These are phyloP conservation scores for Noctua fimbriata DNA, from an alignment of 2,888 invertebrate genomes.

Conservation along the genomic window DNA sequence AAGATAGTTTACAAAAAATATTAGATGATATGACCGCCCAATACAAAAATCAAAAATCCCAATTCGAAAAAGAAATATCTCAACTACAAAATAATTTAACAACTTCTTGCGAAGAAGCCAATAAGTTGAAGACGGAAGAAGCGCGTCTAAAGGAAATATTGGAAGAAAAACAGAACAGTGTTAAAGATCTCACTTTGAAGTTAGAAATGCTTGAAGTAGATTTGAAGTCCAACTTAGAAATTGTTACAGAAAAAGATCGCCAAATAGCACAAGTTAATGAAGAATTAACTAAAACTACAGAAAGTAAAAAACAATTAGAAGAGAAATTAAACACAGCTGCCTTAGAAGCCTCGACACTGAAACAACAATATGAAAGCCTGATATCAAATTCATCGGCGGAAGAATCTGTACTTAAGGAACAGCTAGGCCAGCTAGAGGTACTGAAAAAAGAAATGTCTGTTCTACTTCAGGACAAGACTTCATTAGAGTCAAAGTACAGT, in stretches of 20 bases:
- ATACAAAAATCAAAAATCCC: slow-evolving; percentile 83
- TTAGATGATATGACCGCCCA: slow-evolving; percentile 86
- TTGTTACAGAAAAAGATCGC: slow-evolving; percentile 86
- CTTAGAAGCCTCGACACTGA: slow-evolving; percentile 80
- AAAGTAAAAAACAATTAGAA: slow-evolving; percentile 86
- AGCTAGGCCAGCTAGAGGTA: slow-evolving; percentile 80
- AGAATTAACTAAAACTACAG: slow-evolving; percentile 81
- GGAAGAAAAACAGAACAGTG: slow-evolving; percentile 82
- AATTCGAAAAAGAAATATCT: slow-evolving; percentile 82
- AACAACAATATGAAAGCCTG: slow-evolving; percentile 85
- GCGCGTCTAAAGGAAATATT: slow-evolving; percentile 73
- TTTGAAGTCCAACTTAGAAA: slow-evolving; percentile 85
- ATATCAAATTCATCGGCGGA: slow-evolving; percentile 84
- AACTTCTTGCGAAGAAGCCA: slow-evolving; percentile 76
- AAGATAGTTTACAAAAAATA: slow-evolving; percentile 87
- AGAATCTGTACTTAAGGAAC: slow-evolving; percentile 84
- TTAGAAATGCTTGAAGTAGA: slow-evolving; percentile 87
- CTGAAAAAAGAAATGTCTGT: slow-evolving; percentile 80
- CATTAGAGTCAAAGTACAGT: slow-evolving; percentile 77
- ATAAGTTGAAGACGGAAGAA: slow-evolving; percentile 78
- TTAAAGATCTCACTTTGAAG: slow-evolving; percentile 85
- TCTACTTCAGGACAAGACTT: slow-evolving; percentile 80
- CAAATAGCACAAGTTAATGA: slow-evolving; percentile 84
- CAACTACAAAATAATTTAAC: slow-evolving; percentile 79
- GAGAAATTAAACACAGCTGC: slow-evolving; percentile 83